These are phyloP conservation scores for Macropus fuliginosus DNA, from an alignment of 2,797 vertebrate species.

Conservation along the genomic window DNA sequence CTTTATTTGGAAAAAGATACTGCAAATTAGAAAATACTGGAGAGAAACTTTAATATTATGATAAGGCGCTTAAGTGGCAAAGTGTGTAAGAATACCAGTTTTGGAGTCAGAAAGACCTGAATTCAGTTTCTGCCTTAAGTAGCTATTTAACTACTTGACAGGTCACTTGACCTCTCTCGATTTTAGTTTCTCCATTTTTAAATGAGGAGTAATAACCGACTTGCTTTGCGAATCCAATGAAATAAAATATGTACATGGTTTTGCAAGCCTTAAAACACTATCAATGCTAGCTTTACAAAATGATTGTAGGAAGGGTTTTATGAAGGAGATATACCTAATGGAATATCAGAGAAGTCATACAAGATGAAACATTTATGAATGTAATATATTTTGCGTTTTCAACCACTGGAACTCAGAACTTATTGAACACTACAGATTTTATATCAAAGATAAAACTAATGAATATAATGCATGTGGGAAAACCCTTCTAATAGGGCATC, in stretches of 20 bases:
- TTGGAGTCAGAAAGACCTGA: not conserved
- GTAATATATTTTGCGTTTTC: not conserved
- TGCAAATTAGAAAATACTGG: constrained; percentile 21
- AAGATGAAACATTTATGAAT: not conserved
- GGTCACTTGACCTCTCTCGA: not conserved
- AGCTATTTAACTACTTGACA: not conserved
- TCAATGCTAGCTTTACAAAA: not conserved
- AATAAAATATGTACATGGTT: not conserved
- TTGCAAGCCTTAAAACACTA: not conserved
- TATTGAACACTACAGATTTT: not conserved
- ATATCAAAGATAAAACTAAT: not conserved
- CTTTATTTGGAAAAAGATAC: constrained; percentile 29
- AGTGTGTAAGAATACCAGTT: not conserved
- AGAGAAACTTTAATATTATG: not conserved
- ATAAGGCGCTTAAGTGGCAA: not conserved
- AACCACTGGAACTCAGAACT: not conserved
- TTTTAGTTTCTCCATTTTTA: not conserved
- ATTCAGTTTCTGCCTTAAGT: not conserved
- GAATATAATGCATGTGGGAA: not conserved
- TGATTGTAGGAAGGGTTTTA: not conserved
- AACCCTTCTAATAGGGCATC: not conserved
- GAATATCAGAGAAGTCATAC: not conserved
- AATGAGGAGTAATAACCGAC: not conserved
- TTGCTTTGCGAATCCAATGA: not conserved
- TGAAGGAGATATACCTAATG: not conserved